Conservation (phyloP, 2,113 vertebrate species). For the Ellobius talpinus region DNA sequence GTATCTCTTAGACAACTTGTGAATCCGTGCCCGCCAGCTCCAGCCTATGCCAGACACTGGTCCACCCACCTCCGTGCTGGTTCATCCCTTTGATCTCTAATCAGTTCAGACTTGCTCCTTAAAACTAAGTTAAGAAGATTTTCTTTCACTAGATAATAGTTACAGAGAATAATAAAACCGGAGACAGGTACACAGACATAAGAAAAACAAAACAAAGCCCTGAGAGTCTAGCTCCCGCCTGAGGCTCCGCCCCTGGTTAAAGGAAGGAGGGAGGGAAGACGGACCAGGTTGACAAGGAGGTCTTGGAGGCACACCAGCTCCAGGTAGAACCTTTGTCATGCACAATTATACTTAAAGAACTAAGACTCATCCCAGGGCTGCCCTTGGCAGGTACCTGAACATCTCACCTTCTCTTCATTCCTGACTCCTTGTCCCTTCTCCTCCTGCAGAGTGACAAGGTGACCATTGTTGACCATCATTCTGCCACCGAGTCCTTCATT, state of each 20-base stretch:
- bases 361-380: neutral
- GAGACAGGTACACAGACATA: neutral
- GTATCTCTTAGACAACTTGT: neutral
- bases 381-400: neutral
- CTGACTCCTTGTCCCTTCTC: neutral
- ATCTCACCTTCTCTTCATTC: neutral
- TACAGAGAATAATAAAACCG: neutral
- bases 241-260: too few species aligned
- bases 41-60: neutral
- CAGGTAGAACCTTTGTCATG: neutral
- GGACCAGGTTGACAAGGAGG: neutral
- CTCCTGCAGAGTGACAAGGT: conserved; percentile 93
- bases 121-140: neutral
- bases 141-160: neutral
- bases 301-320: neutral
- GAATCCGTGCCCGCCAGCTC: neutral
- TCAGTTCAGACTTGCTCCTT: neutral
- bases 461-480: conserved; percentile 99
- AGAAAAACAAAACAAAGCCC: neutral
- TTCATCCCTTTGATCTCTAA: neutral
- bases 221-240: neutral
- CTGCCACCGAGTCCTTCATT: conserved; percentile 98
- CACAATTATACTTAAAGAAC: neutral
- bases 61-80: neutral
- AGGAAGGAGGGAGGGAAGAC: fast-evolving